These are phyloP conservation scores for Clarias fuscus DNA, from an alignment of 2,797 vertebrate species.

Conservation along the genomic window DNA sequence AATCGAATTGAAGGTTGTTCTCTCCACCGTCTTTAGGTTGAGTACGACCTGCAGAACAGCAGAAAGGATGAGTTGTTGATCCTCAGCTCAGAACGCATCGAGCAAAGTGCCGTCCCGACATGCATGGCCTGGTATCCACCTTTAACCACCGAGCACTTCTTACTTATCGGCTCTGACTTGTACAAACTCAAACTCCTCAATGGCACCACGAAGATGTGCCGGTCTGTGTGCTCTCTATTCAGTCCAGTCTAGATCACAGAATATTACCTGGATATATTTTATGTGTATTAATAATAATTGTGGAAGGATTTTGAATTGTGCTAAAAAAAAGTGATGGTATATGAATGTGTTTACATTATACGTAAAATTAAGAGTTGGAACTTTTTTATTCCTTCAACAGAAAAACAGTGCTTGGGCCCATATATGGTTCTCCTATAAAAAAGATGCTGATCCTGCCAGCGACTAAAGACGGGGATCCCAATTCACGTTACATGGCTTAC, in stretches of 20 bases:
- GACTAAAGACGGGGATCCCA: constrained; percentile 51
- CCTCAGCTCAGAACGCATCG: constrained; percentile 74
- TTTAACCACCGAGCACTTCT: constrained; percentile 81
- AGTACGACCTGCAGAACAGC: constrained; percentile 85
- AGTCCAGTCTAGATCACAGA: neutral
- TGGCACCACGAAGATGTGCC: constrained; percentile 88
- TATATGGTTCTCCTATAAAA: constrained; percentile 82
- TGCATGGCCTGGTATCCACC: constrained; percentile 92
- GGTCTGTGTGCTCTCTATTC: constrained; percentile 73
- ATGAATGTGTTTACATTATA: neutral
- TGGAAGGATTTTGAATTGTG: neutral
- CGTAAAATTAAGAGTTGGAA: neutral
- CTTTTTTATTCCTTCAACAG: constrained; percentile 63
- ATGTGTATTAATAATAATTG: neutral
- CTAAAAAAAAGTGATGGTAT: neutral
- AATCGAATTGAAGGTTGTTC: neutral
- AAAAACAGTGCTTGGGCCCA: constrained; percentile 85
- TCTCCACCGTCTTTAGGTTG: constrained; percentile 75
- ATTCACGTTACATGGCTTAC: constrained; percentile 79
- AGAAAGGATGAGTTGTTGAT: constrained; percentile 73
- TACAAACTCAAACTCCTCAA: constrained; percentile 95
- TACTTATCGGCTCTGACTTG: constrained; percentile 81
- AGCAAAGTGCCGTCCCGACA: constrained; percentile 80
- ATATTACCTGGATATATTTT: neutral
- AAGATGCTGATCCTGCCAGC: constrained; percentile 79